Base-by-base conservation (phyloP, 2,113 vertebrate species). In the Paedocypris sp. region DNA sequence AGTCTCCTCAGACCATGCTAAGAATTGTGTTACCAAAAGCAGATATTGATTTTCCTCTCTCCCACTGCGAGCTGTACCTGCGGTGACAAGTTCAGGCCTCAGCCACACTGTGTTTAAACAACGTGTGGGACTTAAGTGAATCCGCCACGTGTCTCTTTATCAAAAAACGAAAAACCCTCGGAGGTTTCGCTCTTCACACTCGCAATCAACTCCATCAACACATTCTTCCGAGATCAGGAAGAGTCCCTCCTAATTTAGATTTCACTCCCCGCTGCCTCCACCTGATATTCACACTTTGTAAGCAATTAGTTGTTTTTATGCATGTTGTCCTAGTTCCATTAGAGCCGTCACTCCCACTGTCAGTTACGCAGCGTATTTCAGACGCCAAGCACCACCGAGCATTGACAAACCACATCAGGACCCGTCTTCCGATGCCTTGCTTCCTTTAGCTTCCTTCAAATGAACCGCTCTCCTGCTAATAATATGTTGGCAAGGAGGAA, bases 81-180 rank as follows among this genome's bases (percentile, higher is more conserved):
- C 43, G 56, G 35, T 65, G 68, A 70, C 68, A 66, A 33, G 62
- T 66, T 61, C 50, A 57, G 60, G 57, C 57, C 62, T 66, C 62
- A 32, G 38, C 60, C 57, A 66, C 35, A 26, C 52, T 65, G 23
- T 50, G 29, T 61, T 20, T 54, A 66, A 56, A 61, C 23, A 39
- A 22, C 56, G 36, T 66, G 50, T 62, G 45, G 36, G 46, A 67
- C 47, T 62, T 66, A 62, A 70, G 45, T 45, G 57, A 56, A 61
- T 62, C 46, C 65, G 64, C 62, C 62, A 45, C 61, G 46, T 66
- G 62, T 35, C 43, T 42, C 51, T 60, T 64, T n/a, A n/a, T 54
- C 29, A 51, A 53, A 56, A 67, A 49, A 49, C n/a, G 29, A n/a
- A n/a, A n/a, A n/a, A n/a, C 29, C 61, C 54, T 57, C 35, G 49